Percentiles rank a stretch among this genome's conserved stretches.
phyloP scores from a whole-genome alignment of 2,113 vertebrate species.

The Callopanchax toddi region DNA sequence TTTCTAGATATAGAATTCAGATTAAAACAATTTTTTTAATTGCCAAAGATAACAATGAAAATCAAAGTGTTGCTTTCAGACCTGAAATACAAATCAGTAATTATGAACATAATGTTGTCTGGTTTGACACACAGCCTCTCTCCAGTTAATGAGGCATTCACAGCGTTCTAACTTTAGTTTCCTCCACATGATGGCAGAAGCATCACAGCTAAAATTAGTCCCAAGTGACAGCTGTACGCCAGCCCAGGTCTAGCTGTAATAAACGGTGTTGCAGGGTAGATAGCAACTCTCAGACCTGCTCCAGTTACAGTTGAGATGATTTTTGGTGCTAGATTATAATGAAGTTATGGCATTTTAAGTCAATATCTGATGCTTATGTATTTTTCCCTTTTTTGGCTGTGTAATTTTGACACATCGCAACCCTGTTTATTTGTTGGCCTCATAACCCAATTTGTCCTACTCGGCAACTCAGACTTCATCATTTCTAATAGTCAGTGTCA shows the following conservation, averaged over 20 bases:
- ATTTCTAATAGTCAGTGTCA: background rate
- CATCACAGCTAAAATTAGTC: constrained; percentile 61
- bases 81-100: background rate
- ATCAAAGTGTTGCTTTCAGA: constrained; percentile 1
- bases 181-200: constrained; percentile 25
- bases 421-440: background rate
- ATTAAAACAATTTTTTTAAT: background rate
- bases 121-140: constrained; percentile 5
- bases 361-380: too few species aligned
- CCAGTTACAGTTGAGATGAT: background rate
- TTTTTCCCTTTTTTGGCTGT: background rate
- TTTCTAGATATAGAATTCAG: background rate
- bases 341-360: background rate
- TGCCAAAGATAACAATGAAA: background rate
- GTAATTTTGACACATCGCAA: background rate
- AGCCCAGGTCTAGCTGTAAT: constrained; percentile 5
- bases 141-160: constrained; percentile 30
- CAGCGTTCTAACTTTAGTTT: constrained; percentile 61
- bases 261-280: too few species aligned
- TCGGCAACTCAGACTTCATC: background rate
- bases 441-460: background rate
- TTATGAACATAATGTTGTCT: background rate
- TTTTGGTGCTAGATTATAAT: background rate
- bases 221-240: constrained; percentile 32
- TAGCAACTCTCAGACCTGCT: background rate